Percentiles rank a stretch among this genome's conserved stretches.
phyloP scores from a whole-genome alignment of 2,797 vertebrate genomes.

The Nannoperca obscura region DNA sequence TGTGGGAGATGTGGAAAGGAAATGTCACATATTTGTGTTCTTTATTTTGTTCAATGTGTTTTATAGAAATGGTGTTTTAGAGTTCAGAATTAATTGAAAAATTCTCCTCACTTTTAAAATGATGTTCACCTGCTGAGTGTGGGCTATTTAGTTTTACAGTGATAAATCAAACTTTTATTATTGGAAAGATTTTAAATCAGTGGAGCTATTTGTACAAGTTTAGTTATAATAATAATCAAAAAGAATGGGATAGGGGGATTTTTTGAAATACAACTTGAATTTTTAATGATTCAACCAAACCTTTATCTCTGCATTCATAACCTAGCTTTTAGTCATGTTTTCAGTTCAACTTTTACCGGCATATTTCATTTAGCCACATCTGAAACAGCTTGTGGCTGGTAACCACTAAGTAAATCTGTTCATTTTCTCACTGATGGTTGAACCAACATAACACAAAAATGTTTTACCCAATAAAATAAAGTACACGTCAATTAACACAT shows the following conservation, averaged over 20 bases:
- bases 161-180: not conserved
- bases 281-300: not conserved
- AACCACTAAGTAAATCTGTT: not conserved
- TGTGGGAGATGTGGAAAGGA: not conserved
- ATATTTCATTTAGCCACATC: not conserved
- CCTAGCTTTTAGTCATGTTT: not conserved
- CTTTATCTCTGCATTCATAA: not conserved
- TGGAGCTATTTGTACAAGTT: not conserved
- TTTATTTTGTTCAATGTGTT: not conserved
- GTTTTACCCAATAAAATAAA: constrained; percentile 7
- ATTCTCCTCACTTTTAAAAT: not conserved
- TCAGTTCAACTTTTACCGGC: not conserved
- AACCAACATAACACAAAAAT: constrained; percentile 7
- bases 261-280: not conserved
- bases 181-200: not conserved
- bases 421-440: not conserved
- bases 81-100: not conserved
- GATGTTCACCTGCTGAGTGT: not conserved
- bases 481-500: not conserved
- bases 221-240: not conserved
- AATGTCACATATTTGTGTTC: not conserved
- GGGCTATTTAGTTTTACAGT: not conserved
- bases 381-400: not conserved
- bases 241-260: not conserved
- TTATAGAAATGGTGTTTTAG: not conserved